Conservation (phyloP, 2,888 invertebrate genomes). For the Mythimna ferrago region DNA sequence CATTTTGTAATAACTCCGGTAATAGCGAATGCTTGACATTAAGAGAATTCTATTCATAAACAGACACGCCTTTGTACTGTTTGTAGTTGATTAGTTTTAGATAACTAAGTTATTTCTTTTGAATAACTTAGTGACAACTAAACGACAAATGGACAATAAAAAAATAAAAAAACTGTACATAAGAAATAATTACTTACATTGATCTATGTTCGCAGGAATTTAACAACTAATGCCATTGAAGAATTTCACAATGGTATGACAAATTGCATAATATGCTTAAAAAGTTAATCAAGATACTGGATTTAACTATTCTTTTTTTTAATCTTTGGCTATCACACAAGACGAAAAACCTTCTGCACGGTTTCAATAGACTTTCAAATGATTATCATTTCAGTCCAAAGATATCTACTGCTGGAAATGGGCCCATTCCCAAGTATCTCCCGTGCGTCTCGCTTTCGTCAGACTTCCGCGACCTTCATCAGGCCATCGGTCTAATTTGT, state of each 20-base stretch:
- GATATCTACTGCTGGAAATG: too few species aligned
- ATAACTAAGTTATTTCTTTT: conserved; percentile 40
- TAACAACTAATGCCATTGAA: conserved; percentile 13
- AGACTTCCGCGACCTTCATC: too few species aligned
- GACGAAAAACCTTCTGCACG: too few species aligned
- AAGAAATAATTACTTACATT: conserved; percentile 31
- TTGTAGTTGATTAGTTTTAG: conserved; percentile 44
- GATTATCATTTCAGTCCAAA: too few species aligned
- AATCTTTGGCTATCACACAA: too few species aligned
- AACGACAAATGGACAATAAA: background rate
- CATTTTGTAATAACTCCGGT: conserved; percentile 33
- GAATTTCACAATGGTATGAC: background rate
- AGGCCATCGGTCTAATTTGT: too few species aligned
- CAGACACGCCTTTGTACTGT: conserved; percentile 48
- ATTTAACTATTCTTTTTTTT: background rate
- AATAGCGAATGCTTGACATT: conserved; percentile 53
- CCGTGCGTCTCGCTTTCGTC: too few species aligned
- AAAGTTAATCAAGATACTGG: background rate
- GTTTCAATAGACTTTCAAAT: too few species aligned
- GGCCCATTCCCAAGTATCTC: too few species aligned
- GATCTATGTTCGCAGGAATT: conserved; percentile 9
- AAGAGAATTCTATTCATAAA: conserved; percentile 22
- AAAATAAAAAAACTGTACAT: background rate
- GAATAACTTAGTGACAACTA: conserved; percentile 17
- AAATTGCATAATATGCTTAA: background rate